A percentile compares a stretch with the other conserved stretches of the same genome.
phyloP scores from a whole-genome alignment of 2,888 invertebrate species.

The Hydropsyche betteni region DNA sequence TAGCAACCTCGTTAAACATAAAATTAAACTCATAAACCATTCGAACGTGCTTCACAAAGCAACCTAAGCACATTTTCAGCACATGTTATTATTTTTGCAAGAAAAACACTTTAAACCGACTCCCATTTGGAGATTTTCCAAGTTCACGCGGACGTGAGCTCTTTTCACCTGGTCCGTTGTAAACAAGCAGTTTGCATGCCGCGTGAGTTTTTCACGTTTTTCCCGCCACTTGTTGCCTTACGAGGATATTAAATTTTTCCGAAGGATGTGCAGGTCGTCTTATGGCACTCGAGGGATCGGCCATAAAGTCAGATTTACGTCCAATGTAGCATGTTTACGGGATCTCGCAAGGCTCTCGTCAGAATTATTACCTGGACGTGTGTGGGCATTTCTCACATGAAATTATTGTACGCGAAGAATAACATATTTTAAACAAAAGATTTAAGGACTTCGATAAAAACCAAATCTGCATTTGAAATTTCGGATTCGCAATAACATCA shows the following conservation, averaged over 20 bases:
- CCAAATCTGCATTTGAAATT: too few relatives aligned
- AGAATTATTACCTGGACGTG: constrained; percentile 1
- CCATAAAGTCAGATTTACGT: constrained; percentile 27
- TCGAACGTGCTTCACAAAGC: not conserved
- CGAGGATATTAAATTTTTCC: constrained; percentile 22
- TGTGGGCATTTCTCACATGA: too few relatives aligned
- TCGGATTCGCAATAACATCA: too few relatives aligned
- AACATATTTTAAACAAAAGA: too few relatives aligned
- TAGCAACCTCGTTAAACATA: too few relatives aligned
- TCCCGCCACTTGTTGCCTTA: constrained; percentile 21
- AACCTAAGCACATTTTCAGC: constrained; percentile 1
- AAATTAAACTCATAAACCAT: too few relatives aligned
- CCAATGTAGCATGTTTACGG: constrained; percentile 12
- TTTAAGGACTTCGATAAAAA: too few relatives aligned
- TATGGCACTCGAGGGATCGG: constrained; percentile 16
- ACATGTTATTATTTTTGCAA: not conserved
- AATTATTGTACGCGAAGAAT: too few relatives aligned
- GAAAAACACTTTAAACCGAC: constrained; percentile 4
- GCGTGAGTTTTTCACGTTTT: not conserved
- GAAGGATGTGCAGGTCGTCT: not conserved
- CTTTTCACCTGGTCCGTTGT: constrained; percentile 8
- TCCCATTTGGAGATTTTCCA: constrained; percentile 29
- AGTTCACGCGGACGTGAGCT: not conserved
- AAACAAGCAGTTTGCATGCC: constrained; percentile 27
- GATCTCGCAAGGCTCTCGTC: not conserved